Base-by-base conservation (phyloP, 2,888 invertebrate species). In the Kuschelorhynchus macadamiae region DNA sequence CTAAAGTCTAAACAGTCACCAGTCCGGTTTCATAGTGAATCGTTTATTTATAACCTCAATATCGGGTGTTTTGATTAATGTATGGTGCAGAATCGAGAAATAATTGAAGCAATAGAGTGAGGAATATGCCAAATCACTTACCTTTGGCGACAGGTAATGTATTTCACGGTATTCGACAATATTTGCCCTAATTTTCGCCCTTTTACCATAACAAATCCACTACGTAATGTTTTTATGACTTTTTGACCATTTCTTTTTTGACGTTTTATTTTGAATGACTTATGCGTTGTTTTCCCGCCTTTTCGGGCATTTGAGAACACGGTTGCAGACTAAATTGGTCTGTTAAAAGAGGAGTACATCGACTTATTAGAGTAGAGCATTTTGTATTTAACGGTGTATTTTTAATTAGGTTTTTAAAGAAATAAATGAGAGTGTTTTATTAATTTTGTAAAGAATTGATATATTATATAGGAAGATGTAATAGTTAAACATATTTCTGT, bases 141-240 rank as follows among this genome's bases (percentile, higher is more conserved):
- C 77, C 76, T 72, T 17, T 50, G 49, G 55, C 73, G 44, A 63
- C 70, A 61, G 74, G 75, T 75, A 66, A 73, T 56, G 71, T 64
- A 63, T 67, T 20, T 41, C 14, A 53, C 9, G 49, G 44, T 63
- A 52, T 62, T 61, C 41, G 32, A 33, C 20, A 46, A 55, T 36
- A 59, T 70, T 61, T 41, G 42, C 36, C 21, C 4, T 8, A 56
- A 33, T 52, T 61, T 56, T 33, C 21, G 32, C 21, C 57, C 59
- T 61, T 65, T 66, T 72, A 70, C 12, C 62, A 69, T 67, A 53
- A 62, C 65, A 55, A 57, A 49, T 39, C 14, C n/a, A 64, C 57
- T 25, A 25, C 7, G 3, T 25, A 5, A 25, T 5, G 25, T 25
- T 25, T 25, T 25, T 25, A 3, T 25, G 25, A 25, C 25, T 5